Base-by-base conservation (phyloP, 2,113 vertebrate genomes). In the Murina feae region DNA sequence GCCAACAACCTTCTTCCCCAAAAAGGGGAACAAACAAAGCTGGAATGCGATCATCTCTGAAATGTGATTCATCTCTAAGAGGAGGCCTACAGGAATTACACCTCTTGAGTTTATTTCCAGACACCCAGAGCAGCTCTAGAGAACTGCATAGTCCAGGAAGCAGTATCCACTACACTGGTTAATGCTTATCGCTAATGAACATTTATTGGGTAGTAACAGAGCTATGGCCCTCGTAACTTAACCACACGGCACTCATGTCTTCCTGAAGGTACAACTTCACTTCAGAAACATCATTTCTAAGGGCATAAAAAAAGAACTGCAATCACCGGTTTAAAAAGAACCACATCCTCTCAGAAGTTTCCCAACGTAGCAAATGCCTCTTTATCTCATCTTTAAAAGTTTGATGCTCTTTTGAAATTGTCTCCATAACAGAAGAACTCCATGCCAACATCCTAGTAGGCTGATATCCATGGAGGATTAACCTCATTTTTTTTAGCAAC, bases 261-360 rank as follows among this genome's bases (percentile, higher is more conserved):
- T 92, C 68, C 82, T n/a, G 21, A 85, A 91, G 16, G 32, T 28
- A 83, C 21, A 91, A 79, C 30, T 78, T 51, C 44, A 82, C 69
- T 74, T 76, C 2, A 42, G 23, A 93, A 91, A 84, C 51, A 11
- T 86, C 86, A 32, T 86, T 90, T 88, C 88, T 86, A 75, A 90
- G 76, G 37, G 23, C 10, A 55, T 37, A 65, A 72, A 68, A 94
- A 94, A 51, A 90, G 9, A 60, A 87, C 14, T 44, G 37, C 39
- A 81, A 76, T 83, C 55, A 80, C 37, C 44, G 63, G 21, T 72
- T 66, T 71, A 71, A 51, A 83, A 88, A 89, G 23, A 93, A 49
- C 44, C 53, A 32, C 7, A 49, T 47, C 11, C 32, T 65, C 66
- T 90, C 76, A 89, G 35, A 87, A 86, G 79, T 51, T 88, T 30